Evolutionary conservation across 2,888 invertebrate genomes (phyloP).

Genomic region (Dryocosmus kuriphilus): DNA sequence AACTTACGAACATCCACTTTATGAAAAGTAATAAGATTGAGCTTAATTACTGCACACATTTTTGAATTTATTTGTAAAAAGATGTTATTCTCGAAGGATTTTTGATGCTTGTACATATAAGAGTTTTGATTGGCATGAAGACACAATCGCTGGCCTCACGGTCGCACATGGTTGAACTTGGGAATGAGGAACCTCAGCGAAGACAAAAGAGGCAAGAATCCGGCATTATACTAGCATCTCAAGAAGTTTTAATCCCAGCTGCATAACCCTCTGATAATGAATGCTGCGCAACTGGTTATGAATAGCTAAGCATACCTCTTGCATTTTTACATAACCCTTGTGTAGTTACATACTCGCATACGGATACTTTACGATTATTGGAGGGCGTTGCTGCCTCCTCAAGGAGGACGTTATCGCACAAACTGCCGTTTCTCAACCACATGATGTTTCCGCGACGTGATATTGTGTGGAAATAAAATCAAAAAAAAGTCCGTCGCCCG

Average conservation of each 20-base stretch:
- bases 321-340: slow-evolving; percentile 61
- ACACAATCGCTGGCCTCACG: slow-evolving; percentile 6
- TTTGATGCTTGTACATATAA: background rate
- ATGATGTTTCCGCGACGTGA: slow-evolving; percentile 20
- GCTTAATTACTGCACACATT: too few relatives aligned
- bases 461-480: slow-evolving; percentile 15
- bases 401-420: slow-evolving; percentile 56
- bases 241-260: slow-evolving; percentile 65
- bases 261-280: slow-evolving; percentile 69
- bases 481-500: slow-evolving; percentile 24
- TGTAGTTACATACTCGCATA: slow-evolving; percentile 61
- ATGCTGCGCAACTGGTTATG: slow-evolving; percentile 72
- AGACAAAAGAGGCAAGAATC: slow-evolving; percentile 47
- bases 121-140: slow-evolving; percentile 10
- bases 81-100: too few relatives aligned
- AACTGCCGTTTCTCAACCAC: slow-evolving; percentile 9
- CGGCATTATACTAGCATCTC: slow-evolving; percentile 59
- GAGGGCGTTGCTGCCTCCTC: slow-evolving; percentile 66
- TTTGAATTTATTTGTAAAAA: too few relatives aligned
- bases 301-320: slow-evolving; percentile 66
- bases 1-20: too few relatives aligned
- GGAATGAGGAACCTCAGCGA: slow-evolving; percentile 8
- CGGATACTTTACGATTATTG: slow-evolving; percentile 71
- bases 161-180: background rate
- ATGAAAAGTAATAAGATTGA: too few relatives aligned